Conservation (phyloP, 2,113 vertebrate species). For the Pungitius pungitius region DNA sequence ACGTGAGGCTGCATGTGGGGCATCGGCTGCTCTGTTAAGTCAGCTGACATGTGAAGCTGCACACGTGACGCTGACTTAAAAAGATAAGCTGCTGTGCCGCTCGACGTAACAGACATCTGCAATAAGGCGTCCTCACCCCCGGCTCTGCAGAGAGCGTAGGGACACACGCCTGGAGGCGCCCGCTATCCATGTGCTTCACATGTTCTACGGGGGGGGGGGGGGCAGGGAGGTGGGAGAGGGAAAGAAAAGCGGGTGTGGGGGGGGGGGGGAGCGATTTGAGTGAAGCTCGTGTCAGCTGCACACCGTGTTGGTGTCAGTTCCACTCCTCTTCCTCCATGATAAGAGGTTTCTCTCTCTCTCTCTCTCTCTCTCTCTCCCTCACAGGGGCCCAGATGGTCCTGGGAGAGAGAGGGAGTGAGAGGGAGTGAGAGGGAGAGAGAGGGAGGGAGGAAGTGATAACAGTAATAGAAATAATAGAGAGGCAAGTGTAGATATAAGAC, state of each 20-base stretch:
- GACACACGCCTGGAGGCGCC: constrained; percentile 31
- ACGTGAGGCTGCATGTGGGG: background rate
- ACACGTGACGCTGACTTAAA: constrained; percentile 23
- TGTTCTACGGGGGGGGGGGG: constrained; percentile 35
- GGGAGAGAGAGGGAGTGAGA: constrained; percentile 30
- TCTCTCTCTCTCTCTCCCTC: constrained; percentile 47
- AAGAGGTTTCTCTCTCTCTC: constrained; percentile 60
- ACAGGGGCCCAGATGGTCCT: constrained; percentile 46
- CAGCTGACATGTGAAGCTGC: background rate
- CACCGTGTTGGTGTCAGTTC: constrained; percentile 70
- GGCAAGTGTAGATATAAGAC: constrained; percentile 24
- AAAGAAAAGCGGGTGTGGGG: background rate
- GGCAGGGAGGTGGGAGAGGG: constrained; percentile 16
- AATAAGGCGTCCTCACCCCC: constrained; percentile 27
- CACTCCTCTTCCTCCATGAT: constrained; percentile 72
- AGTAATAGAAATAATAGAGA: constrained; percentile 41
- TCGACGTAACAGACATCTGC: constrained; percentile 29
- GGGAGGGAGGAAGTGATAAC: background rate
- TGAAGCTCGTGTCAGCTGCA: constrained; percentile 64
- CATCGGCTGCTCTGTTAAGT: background rate
- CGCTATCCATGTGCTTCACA: constrained; percentile 42
- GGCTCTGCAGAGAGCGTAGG: constrained; percentile 41
- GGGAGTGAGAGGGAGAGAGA: constrained; percentile 39
- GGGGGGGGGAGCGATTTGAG: constrained; percentile 45
- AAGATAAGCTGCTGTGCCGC: constrained; percentile 18